A percentile compares a stretch with the other conserved stretches of the same genome.
Evolutionary conservation across 2,888 invertebrate genomes (phyloP).

Genomic region (Habroteleia sp.): DNA sequence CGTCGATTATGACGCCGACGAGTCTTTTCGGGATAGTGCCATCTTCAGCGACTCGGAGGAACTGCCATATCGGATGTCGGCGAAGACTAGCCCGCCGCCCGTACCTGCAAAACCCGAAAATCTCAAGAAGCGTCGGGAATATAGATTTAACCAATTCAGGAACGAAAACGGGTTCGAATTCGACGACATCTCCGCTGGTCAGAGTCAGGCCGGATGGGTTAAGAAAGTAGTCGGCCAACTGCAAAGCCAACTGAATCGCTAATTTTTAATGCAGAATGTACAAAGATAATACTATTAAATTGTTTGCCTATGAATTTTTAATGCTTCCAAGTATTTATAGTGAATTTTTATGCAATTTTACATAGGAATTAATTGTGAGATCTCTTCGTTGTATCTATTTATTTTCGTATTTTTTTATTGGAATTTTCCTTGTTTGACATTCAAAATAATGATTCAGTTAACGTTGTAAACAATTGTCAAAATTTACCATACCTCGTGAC

Average conservation of each 20-base stretch:
- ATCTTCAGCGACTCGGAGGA: conserved; percentile 91
- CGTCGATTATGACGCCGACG: conserved; percentile 84
- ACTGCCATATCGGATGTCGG: conserved; percentile 40
- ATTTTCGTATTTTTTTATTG: conserved; percentile 2
- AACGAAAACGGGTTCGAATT: too few species aligned
- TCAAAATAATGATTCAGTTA: too few species aligned
- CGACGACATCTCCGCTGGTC: conserved; percentile 78
- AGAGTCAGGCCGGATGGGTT: conserved; percentile 80
- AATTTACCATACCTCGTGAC: too few species aligned
- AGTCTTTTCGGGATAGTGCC: conserved; percentile 90
- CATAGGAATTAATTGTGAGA: too few species aligned
- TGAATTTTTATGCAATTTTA: too few species aligned
- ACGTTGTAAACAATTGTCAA: too few species aligned
- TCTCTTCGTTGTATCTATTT: too few species aligned
- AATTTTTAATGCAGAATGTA: too few species aligned
- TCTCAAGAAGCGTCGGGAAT: conserved; percentile 65
- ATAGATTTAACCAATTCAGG: conserved; percentile 32
- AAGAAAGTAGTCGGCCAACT: conserved; percentile 78
- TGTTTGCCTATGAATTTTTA: too few species aligned
- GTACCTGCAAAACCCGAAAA: conserved; percentile 75
- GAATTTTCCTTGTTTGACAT: too few species aligned
- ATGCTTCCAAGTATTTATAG: too few species aligned
- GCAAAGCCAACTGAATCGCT: conserved; percentile 75
- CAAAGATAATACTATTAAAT: too few species aligned
- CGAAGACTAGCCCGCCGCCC: conserved; percentile 74